Base-by-base conservation (phyloP, 37 sponge, comb jelly and placozoan genomes). In the Axinella damicornis region DNA sequence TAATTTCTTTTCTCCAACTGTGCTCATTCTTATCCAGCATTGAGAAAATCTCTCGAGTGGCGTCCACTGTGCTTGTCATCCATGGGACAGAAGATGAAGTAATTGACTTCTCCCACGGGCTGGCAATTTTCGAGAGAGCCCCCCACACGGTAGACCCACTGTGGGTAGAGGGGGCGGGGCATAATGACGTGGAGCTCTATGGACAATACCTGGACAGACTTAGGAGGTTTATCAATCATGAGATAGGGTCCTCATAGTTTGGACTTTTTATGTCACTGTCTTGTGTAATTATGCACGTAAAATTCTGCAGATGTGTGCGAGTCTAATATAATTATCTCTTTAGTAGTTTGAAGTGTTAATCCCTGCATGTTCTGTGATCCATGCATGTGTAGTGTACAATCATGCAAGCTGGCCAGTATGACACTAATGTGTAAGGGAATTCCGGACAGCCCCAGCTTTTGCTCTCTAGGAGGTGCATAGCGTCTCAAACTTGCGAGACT, bases 1-100 rank as follows among this genome's bases (percentile, higher is more conserved):
- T n/a, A 15, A 56, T 18, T 19, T 18, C 15, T 18, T 19, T 18
- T 19, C 57, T 19, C 57, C 15, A 15, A 56, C n/a, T n/a, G n/a
- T n/a, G n/a, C n/a, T n/a, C n/a, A 64, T 64, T 52, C 25, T 20
- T 62, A 28, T 76, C 55, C 46, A 97, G 98, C 58, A 91, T 95
- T 73, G 94, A 95, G 73, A 97, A 97, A 62, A 69, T 97, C 41
- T 39, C 79, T 19, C 74, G 94, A 65, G 92, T 98, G 2, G 55
- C 83, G 27, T 96, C 99, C 21, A 86, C 86, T 31, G 91, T 94
- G 5, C 83, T 99, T 13, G 96, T 99, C 39, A 96, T 99, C 54
- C 99, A 99, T 69, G 99, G 99, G 0, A 99, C 97, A n/a, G 99
- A 99, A 19, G 99, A 99, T 63, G 99, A 99, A 28, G 99, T 99